Percentiles rank a stretch among this genome's conserved stretches.
Conservation (phyloP, 1,140 invertebrate genomes). For the Atta cephalotes region DNA sequence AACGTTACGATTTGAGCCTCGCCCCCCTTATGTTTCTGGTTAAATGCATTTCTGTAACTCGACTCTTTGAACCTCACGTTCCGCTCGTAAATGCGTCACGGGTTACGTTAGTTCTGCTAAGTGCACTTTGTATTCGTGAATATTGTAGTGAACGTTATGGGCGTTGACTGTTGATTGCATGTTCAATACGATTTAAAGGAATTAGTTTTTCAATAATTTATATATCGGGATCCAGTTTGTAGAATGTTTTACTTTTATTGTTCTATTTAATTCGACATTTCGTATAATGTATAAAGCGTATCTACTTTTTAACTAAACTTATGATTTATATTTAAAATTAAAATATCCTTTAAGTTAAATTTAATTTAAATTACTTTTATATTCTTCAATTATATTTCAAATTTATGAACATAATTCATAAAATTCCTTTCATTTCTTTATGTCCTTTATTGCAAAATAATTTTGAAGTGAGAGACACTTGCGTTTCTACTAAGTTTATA, state of each 20-base stretch:
- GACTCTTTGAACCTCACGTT: slow-evolving; percentile 37
- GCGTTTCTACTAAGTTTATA: not conserved
- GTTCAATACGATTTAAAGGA: slow-evolving; percentile 3
- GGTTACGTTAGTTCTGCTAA: slow-evolving; percentile 42
- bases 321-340: not conserved
- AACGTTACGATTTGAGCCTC: slow-evolving; percentile 54
- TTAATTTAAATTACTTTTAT: not conserved
- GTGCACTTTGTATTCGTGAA: slow-evolving; percentile 50
- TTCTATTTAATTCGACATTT: not conserved
- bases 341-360: not conserved
- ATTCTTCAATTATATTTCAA: not conserved
- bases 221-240: not conserved
- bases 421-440: not conserved
- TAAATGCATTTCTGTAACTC: slow-evolving; percentile 49
- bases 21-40: slow-evolving; percentile 41
- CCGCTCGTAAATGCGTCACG: slow-evolving; percentile 31
- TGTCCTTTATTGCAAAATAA: not conserved
- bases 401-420: not conserved
- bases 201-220: slow-evolving; percentile 38
- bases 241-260: not conserved
- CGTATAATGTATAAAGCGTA: not conserved
- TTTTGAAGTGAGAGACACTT: not conserved
- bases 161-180: slow-evolving; percentile 1
- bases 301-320: not conserved
- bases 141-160: slow-evolving; percentile 39